These are phyloP conservation scores for Drosophila nigricruria DNA, from an alignment of 2,888 invertebrate genomes.

Conservation along the genomic window DNA sequence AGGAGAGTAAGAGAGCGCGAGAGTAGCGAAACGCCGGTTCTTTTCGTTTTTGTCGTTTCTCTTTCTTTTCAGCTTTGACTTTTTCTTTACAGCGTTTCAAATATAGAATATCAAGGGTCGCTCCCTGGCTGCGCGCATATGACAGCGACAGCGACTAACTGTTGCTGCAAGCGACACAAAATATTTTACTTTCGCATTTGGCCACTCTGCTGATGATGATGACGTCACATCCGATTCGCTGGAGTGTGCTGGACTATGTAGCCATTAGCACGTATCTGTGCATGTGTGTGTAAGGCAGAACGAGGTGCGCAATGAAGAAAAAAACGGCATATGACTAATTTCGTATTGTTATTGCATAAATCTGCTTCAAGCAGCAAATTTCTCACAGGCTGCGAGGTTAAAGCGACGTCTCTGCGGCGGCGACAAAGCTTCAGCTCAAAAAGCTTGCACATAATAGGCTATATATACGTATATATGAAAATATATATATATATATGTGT, in stretches of 20 bases:
- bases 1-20: slow-evolving; percentile 34
- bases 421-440: slow-evolving; percentile 49
- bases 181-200: slow-evolving; percentile 37
- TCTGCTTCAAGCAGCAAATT: slow-evolving; percentile 43
- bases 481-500: background rate
- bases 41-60: slow-evolving; percentile 52
- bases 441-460: slow-evolving; percentile 46
- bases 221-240: slow-evolving; percentile 80
- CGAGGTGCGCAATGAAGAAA: slow-evolving; percentile 50
- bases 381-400: slow-evolving; percentile 33
- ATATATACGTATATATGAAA: background rate
- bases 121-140: slow-evolving; percentile 57
- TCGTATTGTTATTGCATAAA: slow-evolving; percentile 76
- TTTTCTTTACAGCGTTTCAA: slow-evolving; percentile 78
- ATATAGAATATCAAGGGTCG: slow-evolving; percentile 84
- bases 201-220: slow-evolving; percentile 57
- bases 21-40: slow-evolving; percentile 73
- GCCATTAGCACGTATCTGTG: slow-evolving; percentile 60
- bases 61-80: slow-evolving; percentile 48
- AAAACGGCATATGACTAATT: slow-evolving; percentile 71
- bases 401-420: slow-evolving; percentile 26
- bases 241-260: slow-evolving; percentile 52
- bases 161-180: slow-evolving; percentile 49
- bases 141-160: slow-evolving; percentile 50
- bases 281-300: slow-evolving; percentile 17